Conservation (phyloP, 1,140 invertebrate genomes). For the Scaptomyza hsui region DNA sequence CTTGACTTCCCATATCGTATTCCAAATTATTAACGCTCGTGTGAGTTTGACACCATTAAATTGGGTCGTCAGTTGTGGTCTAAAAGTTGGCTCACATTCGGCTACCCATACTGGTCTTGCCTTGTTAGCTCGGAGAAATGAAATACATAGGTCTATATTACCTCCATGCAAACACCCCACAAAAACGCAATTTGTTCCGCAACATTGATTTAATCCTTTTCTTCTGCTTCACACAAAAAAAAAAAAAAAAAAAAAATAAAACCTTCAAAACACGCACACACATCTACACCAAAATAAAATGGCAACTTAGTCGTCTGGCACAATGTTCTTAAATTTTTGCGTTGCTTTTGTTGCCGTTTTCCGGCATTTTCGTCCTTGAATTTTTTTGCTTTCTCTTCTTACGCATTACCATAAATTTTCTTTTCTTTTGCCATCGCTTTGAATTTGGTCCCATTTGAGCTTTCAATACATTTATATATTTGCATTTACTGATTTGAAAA, state of each 20-base stretch:
- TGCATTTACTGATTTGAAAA: slow-evolving; percentile 60
- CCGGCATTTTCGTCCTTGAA: slow-evolving; percentile 52
- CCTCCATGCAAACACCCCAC: slow-evolving; percentile 27
- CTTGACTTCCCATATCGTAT: slow-evolving; percentile 12
- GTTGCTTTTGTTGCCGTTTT: slow-evolving; percentile 51
- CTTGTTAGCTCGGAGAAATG: slow-evolving; percentile 41
- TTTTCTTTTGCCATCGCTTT: slow-evolving; percentile 23
- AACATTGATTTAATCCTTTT: slow-evolving; percentile 63
- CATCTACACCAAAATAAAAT: background rate
- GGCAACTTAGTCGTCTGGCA: slow-evolving; percentile 31
- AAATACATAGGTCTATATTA: slow-evolving; percentile 31
- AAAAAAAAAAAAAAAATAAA: too few species aligned
- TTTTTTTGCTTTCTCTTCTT: slow-evolving; percentile 26
- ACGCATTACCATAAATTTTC: slow-evolving; percentile 50
- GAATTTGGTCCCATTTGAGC: slow-evolving; percentile 49
- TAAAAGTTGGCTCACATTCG: slow-evolving; percentile 4
- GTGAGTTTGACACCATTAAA: slow-evolving; percentile 53
- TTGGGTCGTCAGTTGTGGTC: slow-evolving; percentile 46
- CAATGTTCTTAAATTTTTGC: slow-evolving; percentile 52
- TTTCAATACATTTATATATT: slow-evolving; percentile 57
- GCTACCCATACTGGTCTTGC: slow-evolving; percentile 29
- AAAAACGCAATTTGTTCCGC: slow-evolving; percentile 56
- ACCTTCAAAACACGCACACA: slow-evolving; percentile 6
- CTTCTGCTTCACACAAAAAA: slow-evolving; percentile 19
- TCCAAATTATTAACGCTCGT: slow-evolving; percentile 51